Evolutionary conservation across 2,113 vertebrate genomes (phyloP).

Genomic region (Pituophis catenifer): DNA sequence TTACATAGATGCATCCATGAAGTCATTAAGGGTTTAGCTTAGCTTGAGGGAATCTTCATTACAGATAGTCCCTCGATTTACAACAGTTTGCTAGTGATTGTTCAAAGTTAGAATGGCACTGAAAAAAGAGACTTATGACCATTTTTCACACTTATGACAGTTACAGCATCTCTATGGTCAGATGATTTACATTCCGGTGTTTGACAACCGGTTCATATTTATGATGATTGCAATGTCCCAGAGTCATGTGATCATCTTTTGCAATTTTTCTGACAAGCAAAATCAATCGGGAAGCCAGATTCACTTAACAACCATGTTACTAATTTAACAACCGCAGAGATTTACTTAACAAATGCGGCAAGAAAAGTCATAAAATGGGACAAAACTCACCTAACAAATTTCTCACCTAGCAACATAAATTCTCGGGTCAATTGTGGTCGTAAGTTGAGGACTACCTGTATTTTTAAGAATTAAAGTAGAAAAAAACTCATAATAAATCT

Average conservation of each 20-base stretch:
- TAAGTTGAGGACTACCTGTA: not conserved
- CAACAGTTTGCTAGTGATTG: not conserved
- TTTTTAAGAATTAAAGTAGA: not conserved
- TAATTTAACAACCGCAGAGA: too few relatives aligned
- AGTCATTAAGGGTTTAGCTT: not conserved
- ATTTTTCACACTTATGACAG: not conserved
- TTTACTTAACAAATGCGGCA: too few relatives aligned
- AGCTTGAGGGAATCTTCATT: not conserved
- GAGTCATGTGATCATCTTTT: too few relatives aligned
- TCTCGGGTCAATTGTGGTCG: too few relatives aligned
- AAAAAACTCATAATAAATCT: not conserved
- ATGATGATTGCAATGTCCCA: not conserved
- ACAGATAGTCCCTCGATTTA: not conserved
- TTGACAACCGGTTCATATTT: not conserved
- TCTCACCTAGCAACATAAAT: too few relatives aligned
- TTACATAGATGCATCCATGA: not conserved
- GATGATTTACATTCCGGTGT: not conserved
- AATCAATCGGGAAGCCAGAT: too few relatives aligned
- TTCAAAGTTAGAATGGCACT: not conserved
- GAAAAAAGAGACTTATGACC: not conserved
- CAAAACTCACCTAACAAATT: too few relatives aligned
- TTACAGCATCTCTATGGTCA: not conserved
- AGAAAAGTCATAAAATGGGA: too few relatives aligned
- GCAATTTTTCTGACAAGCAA: too few relatives aligned
- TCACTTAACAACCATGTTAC: too few relatives aligned